Base-by-base conservation (phyloP, 2,888 invertebrate species). In the Microplitis manilae region DNA sequence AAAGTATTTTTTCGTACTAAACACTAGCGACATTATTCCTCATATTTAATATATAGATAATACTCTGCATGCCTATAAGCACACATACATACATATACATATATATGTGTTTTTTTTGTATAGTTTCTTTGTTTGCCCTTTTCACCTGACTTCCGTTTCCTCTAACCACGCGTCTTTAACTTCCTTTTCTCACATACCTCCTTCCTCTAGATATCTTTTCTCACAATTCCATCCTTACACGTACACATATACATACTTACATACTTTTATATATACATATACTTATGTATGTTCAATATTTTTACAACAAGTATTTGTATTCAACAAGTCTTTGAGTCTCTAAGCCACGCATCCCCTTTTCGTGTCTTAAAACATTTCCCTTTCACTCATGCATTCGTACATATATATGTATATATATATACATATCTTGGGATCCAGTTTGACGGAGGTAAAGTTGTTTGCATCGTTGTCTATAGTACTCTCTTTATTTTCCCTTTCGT, bases 181-280 rank as follows among this genome's bases (percentile, higher is more conserved):
- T 87, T 88, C 85, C 81, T 79, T 77, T 78, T 79, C 82, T 87
- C 87, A 86, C 86, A 50, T 50, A 50, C 85, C 87, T 83, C 84
- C 80, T 79, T 76, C 80, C 61, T 62, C 77, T 72, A 72, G 65
- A 64, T 39, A 60, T 74, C 75, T 50, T 50, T 50, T 50, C 50
- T 50, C 50, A 50, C 50, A 50, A 50, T 50, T 50, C 50, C 50
- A 70, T 41, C 7, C 30, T n/a, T 50, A 20, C 61, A 17, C 30
- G 30, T 38, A 41, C 59, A 13, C 72, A 30, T 60, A 17, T 40
- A 20, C 75, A 76, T 64, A 65, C 59, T 30, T 62, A 17, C 50
- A 70, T 50, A 70, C n/a, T 9, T 41, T 17, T 41, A 68, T 41
- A 68, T 41, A 59, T 30, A 8, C n/a, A 41, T 73, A 65, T 40